Conservation (phyloP, 2,797 vertebrate species). For the Morus bassanus region DNA sequence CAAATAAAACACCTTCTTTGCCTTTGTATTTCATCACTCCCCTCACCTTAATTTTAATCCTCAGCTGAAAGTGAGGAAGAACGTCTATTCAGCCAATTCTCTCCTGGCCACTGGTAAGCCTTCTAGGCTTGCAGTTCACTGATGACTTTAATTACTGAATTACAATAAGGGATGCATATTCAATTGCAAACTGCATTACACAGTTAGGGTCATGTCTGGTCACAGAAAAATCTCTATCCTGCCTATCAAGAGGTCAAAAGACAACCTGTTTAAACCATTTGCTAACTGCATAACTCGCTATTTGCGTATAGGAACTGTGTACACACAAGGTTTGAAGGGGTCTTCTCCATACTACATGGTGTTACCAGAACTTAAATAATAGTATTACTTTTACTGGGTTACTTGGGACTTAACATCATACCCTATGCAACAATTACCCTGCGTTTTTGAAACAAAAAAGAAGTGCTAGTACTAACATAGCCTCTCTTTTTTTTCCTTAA, state of each 20-base stretch:
- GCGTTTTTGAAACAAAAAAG: background rate
- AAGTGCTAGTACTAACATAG: background rate
- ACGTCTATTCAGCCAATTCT: background rate
- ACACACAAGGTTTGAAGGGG: background rate
- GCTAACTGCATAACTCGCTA: background rate
- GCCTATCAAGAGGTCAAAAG: background rate
- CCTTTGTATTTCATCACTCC: background rate
- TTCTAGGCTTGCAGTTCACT: background rate
- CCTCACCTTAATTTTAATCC: background rate
- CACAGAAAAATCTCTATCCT: background rate
- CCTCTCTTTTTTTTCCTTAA: background rate
- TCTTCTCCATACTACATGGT: background rate
- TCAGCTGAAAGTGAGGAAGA: background rate
- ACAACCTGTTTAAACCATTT: background rate
- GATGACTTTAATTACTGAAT: background rate
- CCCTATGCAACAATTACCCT: background rate
- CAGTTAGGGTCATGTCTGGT: background rate
- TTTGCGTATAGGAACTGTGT: background rate
- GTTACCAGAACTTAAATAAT: background rate
- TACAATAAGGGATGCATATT: background rate
- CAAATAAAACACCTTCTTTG: background rate
- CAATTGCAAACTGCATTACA: background rate
- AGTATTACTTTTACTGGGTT: background rate
- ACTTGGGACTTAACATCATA: background rate
- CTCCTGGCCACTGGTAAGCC: background rate